A percentile compares a stretch with the other conserved stretches of the same genome.
These are phyloP conservation scores for Pempheris klunzingeri DNA, from an alignment of 2,797 vertebrate species.

Conservation along the genomic window DNA sequence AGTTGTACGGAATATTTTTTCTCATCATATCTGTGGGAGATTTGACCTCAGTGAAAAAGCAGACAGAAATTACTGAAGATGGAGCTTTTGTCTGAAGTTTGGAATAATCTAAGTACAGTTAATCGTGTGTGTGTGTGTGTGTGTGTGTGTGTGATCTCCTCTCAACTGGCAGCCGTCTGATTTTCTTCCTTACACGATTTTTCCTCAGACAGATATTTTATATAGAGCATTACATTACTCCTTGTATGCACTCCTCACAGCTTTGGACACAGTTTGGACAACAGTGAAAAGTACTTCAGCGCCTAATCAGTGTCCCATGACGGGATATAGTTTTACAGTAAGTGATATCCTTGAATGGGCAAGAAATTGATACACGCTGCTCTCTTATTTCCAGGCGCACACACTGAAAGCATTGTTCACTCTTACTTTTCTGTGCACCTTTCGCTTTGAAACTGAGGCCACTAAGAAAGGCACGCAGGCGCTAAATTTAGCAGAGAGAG, in stretches of 20 bases:
- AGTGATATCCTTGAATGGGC: constrained; percentile 77
- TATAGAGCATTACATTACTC: constrained; percentile 9
- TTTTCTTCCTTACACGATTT: not conserved
- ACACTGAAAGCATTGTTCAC: constrained; percentile 74
- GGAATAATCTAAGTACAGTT: not conserved
- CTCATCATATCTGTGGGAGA: constrained; percentile 16
- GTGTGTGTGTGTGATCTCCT: not conserved
- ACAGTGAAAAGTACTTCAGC: constrained; percentile 60
- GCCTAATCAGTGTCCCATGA: constrained; percentile 65
- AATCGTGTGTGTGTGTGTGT: not conserved
- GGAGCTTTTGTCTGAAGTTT: constrained; percentile 26
- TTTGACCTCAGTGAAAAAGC: constrained; percentile 55
- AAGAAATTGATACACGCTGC: constrained; percentile 64
- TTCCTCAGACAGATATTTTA: not conserved
- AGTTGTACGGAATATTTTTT: constrained; percentile 54
- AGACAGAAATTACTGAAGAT: constrained; percentile 25
- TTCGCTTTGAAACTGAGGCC: constrained; percentile 66
- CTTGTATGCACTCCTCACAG: constrained; percentile 24
- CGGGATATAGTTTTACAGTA: constrained; percentile 72
- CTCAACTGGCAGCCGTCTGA: not conserved
- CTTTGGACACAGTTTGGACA: constrained; percentile 54
- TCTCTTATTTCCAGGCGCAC: constrained; percentile 66
- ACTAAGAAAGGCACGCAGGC: constrained; percentile 43
- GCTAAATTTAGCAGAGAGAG: constrained; percentile 66
- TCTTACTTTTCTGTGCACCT: constrained; percentile 75